Conservation (phyloP, 2,888 invertebrate genomes). For the Drosophila eohydei region DNA sequence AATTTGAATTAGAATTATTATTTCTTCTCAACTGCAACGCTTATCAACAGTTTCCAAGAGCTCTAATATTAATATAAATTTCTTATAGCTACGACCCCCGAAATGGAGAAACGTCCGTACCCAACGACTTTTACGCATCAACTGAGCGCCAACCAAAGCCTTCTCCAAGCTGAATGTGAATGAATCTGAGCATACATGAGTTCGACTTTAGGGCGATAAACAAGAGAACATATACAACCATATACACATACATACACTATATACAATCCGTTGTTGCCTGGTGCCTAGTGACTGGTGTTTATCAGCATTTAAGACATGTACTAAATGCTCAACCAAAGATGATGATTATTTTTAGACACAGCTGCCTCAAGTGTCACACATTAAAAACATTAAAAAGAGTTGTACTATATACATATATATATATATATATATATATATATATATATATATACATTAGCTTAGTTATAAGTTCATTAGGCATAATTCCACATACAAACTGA, state of each 20-base stretch:
- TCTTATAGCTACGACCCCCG: constrained; percentile 18
- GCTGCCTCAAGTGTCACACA: constrained; percentile 27
- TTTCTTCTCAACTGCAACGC: constrained; percentile 10
- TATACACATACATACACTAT: constrained; percentile 26
- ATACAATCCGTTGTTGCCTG: constrained; percentile 70
- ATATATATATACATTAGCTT: no score
- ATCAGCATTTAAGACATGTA: constrained; percentile 54
- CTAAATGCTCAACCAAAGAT: constrained; percentile 25
- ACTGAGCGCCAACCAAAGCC: constrained; percentile 50
- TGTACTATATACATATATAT: not conserved
- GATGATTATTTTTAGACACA: constrained; percentile 54
- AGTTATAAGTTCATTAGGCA: not conserved
- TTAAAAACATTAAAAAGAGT: constrained; percentile 30
- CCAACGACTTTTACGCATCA: constrained; percentile 68
- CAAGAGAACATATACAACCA: constrained; percentile 32
- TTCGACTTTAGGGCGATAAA: constrained; percentile 57
- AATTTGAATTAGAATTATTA: not conserved
- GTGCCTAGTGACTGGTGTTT: constrained; percentile 60
- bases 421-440: not conserved
- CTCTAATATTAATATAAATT: constrained; percentile 23
- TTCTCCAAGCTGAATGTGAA: constrained; percentile 47
- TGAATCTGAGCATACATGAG: constrained; percentile 38
- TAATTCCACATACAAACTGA: not conserved
- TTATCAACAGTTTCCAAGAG: constrained; percentile 46
- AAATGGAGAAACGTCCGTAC: constrained; percentile 55